Base-by-base conservation (phyloP, 2,888 invertebrate genomes). In the Apeira syringaria region DNA sequence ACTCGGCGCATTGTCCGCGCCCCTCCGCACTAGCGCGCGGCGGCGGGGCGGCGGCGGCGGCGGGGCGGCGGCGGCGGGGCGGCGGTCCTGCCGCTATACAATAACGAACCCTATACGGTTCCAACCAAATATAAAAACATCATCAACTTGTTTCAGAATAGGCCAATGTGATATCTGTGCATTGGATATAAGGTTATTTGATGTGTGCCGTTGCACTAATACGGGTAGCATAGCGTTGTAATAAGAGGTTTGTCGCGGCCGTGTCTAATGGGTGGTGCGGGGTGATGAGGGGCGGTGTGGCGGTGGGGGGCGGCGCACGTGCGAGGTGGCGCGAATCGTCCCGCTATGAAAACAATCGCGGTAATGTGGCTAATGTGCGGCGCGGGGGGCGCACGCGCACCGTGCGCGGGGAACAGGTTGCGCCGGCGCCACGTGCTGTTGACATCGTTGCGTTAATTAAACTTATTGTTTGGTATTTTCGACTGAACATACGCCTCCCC, bases 291-390 rank as follows among this genome's bases (percentile, higher is more conserved):
- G n/a, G n/a, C n/a, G n/a, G n/a, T n/a, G n/a, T n/a, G n/a, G 24
- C n/a, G 24, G 8, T n/a, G 8, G 24, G 8, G n/a, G 2, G 24
- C 8, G 42, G 38, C 53, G 53, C 57, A 47, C 32, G 52, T 31
- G 70, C 58, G 61, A 45, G 66, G 71, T 64, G 74, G 28, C 53
- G 63, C 72, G 58, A 71, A 72, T 74, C 50, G 18, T 10, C 11
- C 12, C 29, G 17, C 15, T 15, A 17, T 2, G 9, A 10, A 15
- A 25, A 34, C 33, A 33, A 24, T 34, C 24, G 33, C 4, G 10
- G 5, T 34, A 34, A 31, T 31, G 12, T 31, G 20, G 11, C 4
- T 31, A 8, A 22, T 32, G 24, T 12, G 44, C 33, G 44, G 29
- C 45, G n/a, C n/a, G n/a, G n/a, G n/a, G n/a, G n/a, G n/a, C n/a